Conservation (phyloP, 2,113 vertebrate species). For the Pelobates fuscus region DNA sequence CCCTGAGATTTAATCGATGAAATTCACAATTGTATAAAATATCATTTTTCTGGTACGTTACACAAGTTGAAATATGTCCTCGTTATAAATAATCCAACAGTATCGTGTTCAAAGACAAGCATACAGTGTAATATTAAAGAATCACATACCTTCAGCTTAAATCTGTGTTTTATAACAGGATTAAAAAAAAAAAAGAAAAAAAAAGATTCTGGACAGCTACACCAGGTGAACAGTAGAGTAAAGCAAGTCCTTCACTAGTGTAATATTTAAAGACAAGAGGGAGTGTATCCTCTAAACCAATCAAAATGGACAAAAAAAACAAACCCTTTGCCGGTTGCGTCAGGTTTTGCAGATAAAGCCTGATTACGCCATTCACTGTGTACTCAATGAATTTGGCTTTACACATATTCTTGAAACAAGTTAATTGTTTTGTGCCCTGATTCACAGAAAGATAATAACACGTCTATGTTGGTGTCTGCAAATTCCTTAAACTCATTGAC, state of each 20-base stretch:
- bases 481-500: background rate
- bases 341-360: constrained; percentile 67
- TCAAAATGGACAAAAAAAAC: constrained; percentile 60
- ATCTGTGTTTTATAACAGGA: no score
- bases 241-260: constrained; percentile 57
- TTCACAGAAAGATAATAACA: constrained; percentile 21
- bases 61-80: no score
- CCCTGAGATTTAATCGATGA: no score
- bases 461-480: background rate
- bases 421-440: constrained; percentile 45
- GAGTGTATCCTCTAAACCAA: constrained; percentile 72
- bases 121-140: no score
- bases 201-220: constrained; percentile 56
- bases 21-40: no score
- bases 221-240: constrained; percentile 61
- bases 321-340: constrained; percentile 74
- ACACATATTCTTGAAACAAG: constrained; percentile 48
- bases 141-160: no score
- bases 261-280: constrained; percentile 77
- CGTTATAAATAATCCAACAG: no score
- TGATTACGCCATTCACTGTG: constrained; percentile 67
- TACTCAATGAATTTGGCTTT: constrained; percentile 65
- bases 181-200: no score
- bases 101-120: no score
- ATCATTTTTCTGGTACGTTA: no score